Conservation (phyloP, 2,888 invertebrate genomes). For the Ommatoiulus sabulosus region DNA sequence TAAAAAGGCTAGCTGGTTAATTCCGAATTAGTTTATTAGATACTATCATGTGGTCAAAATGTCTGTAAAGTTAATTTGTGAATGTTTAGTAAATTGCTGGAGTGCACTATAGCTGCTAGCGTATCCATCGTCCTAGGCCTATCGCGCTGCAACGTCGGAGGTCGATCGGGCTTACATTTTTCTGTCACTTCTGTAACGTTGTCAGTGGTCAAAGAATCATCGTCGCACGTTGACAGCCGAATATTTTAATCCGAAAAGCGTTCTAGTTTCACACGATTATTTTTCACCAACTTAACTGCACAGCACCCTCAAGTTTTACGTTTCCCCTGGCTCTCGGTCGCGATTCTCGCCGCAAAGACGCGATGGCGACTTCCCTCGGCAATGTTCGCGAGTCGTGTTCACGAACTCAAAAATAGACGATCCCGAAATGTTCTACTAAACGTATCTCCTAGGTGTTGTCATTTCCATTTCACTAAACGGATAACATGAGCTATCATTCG, state of each 20-base stretch:
- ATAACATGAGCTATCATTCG: not conserved
- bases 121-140: not conserved
- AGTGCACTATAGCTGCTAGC: not conserved
- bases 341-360: not conserved
- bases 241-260: not conserved
- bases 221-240: not conserved
- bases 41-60: not conserved
- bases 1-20: not conserved
- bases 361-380: not conserved
- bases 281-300: not conserved
- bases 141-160: not conserved
- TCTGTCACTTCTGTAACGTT: not conserved
- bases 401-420: not conserved
- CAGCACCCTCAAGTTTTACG: not conserved
- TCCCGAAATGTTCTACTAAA: not conserved
- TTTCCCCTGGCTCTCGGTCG: not conserved
- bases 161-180: conserved; percentile 39
- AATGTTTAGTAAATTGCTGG: not conserved
- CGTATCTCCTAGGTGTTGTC: not conserved
- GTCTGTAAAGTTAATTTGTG: not conserved
- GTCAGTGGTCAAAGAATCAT: not conserved
- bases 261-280: not conserved
- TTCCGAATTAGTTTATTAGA: not conserved
- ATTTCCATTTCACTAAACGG: not conserved
- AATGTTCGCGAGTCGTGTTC: not conserved